These are phyloP conservation scores for Hydraecia micacea DNA, from an alignment of 2,888 invertebrate species.

Conservation along the genomic window DNA sequence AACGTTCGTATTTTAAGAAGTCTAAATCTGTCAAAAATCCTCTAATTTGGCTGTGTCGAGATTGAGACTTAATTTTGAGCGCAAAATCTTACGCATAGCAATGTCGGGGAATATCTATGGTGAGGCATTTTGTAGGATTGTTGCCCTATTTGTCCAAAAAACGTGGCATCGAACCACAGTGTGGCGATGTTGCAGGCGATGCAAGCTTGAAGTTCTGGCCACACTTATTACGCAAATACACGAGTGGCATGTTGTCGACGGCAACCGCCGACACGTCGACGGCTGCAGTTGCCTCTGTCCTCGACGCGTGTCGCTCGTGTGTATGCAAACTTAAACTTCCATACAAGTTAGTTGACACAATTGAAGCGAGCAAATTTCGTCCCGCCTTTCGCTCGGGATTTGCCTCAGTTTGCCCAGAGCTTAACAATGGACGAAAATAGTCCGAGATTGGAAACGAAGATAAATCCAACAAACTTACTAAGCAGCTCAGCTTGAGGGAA, in stretches of 20 bases:
- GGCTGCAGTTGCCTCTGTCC: too few species aligned
- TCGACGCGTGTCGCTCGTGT: too few species aligned
- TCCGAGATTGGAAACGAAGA: not conserved
- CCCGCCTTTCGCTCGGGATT: not conserved
- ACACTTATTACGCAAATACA: not conserved
- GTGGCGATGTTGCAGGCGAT: not conserved
- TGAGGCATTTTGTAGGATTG: not conserved
- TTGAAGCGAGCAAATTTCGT: not conserved
- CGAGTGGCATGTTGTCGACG: too few species aligned
- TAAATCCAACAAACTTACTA: constrained; percentile 24
- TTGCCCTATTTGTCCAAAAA: not conserved
- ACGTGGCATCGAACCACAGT: not conserved
- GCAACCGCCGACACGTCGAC: too few species aligned
- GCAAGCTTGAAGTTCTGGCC: not conserved
- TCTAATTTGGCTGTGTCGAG: not conserved
- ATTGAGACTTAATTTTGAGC: not conserved
- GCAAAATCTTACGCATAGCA: not conserved
- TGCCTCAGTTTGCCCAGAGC: not conserved
- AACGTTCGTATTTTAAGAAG: not conserved
- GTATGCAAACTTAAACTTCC: too few species aligned
- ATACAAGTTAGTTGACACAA: not conserved
- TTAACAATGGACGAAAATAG: not conserved
- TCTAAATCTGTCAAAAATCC: not conserved
- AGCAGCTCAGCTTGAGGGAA: constrained; percentile 50
- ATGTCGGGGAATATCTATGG: not conserved